Percentiles rank a stretch among this genome's conserved stretches.
Evolutionary conservation across 2,888 invertebrate genomes (phyloP).

Genomic region (Papilio elwesi): DNA sequence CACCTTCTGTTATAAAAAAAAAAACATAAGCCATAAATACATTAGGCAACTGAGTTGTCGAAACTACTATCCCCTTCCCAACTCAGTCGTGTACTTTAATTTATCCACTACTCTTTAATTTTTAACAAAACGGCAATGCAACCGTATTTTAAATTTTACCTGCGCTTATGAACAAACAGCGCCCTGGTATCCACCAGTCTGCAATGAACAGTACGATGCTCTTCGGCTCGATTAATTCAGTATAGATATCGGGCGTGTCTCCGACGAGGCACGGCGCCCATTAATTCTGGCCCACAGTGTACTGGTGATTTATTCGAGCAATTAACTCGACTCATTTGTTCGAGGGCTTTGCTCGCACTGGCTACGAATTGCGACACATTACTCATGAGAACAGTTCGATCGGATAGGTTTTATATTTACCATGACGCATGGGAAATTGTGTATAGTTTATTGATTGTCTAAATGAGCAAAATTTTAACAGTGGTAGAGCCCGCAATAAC

Average conservation of each 20-base stretch:
- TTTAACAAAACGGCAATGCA: too few species aligned
- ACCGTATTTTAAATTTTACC: too few species aligned
- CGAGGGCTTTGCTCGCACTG: neutral
- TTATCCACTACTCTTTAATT: too few species aligned
- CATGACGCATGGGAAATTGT: neutral
- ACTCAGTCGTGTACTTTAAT: too few species aligned
- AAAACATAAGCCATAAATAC: too few species aligned
- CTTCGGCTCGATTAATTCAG: neutral
- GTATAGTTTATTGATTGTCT: too few species aligned
- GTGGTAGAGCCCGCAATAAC: too few species aligned
- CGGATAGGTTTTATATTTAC: slow-evolving; percentile 7
- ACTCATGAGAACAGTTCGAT: neutral
- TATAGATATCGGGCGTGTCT: slow-evolving; percentile 5
- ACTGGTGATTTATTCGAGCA: slow-evolving; percentile 32
- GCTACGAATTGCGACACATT: slow-evolving; percentile 10
- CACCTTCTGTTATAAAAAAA: too few species aligned
- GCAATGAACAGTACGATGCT: neutral
- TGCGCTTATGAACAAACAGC: too few species aligned
- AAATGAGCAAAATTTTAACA: too few species aligned
- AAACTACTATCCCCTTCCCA: too few species aligned
- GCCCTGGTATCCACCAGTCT: neutral
- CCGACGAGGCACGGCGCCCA: neutral
- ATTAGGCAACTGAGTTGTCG: too few species aligned
- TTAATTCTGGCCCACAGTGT: slow-evolving; percentile 19
- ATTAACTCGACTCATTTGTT: slow-evolving; percentile 35